phyloP scores from a whole-genome alignment of 2,888 invertebrate genomes.

The Morpho deidamia region DNA sequence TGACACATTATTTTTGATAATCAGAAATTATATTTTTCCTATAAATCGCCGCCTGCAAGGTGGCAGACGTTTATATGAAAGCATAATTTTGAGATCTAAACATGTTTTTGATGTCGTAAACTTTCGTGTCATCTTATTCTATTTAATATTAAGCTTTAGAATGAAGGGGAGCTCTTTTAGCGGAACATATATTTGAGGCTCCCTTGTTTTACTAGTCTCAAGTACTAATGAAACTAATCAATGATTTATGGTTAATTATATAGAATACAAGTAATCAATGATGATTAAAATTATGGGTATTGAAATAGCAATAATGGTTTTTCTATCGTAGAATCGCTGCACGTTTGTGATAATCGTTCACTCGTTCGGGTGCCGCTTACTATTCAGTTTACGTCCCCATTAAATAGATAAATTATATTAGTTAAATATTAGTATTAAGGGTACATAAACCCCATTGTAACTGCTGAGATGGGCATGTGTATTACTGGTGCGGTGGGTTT shows the following conservation, averaged over 20 bases:
- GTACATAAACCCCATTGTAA: conserved; percentile 58
- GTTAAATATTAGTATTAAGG: conserved; percentile 63
- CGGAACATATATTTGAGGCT: conserved; percentile 29
- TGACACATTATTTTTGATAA: conserved; percentile 73
- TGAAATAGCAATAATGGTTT: conserved; percentile 70
- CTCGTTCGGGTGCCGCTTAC: conserved; percentile 66
- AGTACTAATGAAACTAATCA: conserved; percentile 33
- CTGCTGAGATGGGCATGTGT: conserved; percentile 14
- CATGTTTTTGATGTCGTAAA: conserved; percentile 51
- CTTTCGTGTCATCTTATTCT: conserved; percentile 53
- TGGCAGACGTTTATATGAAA: conserved; percentile 49
- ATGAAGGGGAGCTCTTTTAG: conserved; percentile 26
- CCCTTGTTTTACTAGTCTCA: conserved; percentile 38
- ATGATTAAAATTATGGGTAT: conserved; percentile 51
- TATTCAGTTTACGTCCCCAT: conserved; percentile 68
- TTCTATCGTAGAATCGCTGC: conserved; percentile 57
- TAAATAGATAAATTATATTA: conserved; percentile 72
- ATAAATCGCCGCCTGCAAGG: conserved; percentile 62
- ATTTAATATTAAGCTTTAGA: conserved; percentile 42
- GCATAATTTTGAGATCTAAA: conserved; percentile 65
- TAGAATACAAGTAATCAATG: conserved; percentile 37
- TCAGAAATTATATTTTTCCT: conserved; percentile 69
- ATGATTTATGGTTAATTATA: conserved; percentile 34
- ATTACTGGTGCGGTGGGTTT: conserved; percentile 6
- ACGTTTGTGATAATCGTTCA: conserved; percentile 62